Evolutionary conservation across 2,113 vertebrate genomes (phyloP).

Genomic region (Loxodonta africana): DNA sequence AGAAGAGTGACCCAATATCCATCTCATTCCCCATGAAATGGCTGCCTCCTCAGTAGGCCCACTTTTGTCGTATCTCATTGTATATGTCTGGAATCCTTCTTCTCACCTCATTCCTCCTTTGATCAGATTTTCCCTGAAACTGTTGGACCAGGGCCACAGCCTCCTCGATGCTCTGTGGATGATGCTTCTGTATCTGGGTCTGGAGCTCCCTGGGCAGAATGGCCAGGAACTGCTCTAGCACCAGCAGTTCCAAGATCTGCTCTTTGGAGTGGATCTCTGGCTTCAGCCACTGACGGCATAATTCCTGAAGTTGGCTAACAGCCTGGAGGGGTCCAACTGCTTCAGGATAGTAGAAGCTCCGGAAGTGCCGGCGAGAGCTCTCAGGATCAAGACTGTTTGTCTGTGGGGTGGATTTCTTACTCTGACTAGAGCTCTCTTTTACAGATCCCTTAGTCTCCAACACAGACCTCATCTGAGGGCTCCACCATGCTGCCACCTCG

Average conservation of each 20-base stretch:
- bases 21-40: background rate
- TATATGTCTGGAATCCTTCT: background rate
- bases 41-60: no score
- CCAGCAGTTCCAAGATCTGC: conserved; percentile 70
- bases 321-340: background rate
- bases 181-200: conserved; percentile 67
- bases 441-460: background rate
- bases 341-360: conserved; percentile 49
- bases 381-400: background rate
- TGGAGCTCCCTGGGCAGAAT: conserved; percentile 51
- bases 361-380: conserved; percentile 43
- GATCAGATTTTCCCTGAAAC: conserved; percentile 42
- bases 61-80: background rate
- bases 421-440: background rate
- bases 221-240: conserved; percentile 72
- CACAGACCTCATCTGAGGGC: background rate
- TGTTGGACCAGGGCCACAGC: conserved; percentile 63
- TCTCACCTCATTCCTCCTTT: conserved; percentile 63
- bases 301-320: conserved; percentile 60
- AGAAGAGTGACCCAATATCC: background rate
- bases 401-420: background rate
- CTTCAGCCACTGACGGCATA: conserved; percentile 74
- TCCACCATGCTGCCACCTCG: background rate
- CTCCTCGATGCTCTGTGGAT: conserved; percentile 63
- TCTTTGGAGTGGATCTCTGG: conserved; percentile 73